phyloP scores from a whole-genome alignment of 1,140 invertebrate species.

The Dendrolimus punctatus region DNA sequence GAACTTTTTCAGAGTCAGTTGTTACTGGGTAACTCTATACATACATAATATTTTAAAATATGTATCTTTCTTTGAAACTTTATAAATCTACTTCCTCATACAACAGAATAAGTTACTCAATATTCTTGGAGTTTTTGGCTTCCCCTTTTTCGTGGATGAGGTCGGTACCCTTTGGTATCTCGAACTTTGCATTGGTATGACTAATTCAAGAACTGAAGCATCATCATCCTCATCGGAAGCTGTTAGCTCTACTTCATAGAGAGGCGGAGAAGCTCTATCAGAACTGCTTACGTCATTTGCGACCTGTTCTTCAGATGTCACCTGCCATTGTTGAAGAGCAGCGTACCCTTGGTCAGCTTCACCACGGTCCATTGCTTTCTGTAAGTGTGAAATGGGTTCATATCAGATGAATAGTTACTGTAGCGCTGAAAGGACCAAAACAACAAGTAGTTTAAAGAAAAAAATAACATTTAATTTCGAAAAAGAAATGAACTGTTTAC shows the following conservation, averaged over 20 bases:
- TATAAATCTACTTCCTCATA: constrained; percentile 9
- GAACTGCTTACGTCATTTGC: constrained; percentile 3
- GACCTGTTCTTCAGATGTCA: constrained; percentile 1
- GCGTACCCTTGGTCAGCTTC: not conserved
- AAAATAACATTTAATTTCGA: too few relatives aligned
- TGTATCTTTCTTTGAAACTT: not conserved
- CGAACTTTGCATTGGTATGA: constrained; percentile 43
- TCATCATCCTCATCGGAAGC: constrained; percentile 61
- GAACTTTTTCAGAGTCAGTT: too few relatives aligned
- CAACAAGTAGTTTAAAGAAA: too few relatives aligned
- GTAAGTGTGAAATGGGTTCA: too few relatives aligned
- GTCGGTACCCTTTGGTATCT: constrained; percentile 31
- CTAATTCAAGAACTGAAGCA: constrained; percentile 46
- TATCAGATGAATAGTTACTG: too few relatives aligned
- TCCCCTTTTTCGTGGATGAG: constrained; percentile 24
- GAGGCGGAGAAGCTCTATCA: constrained; percentile 37
- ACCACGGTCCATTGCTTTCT: too few relatives aligned
- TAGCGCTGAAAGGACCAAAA: too few relatives aligned
- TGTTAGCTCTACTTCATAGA: constrained; percentile 56
- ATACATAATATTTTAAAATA: too few relatives aligned
- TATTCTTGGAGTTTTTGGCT: constrained; percentile 12
- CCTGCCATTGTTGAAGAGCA: not conserved
- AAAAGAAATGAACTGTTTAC: too few relatives aligned
- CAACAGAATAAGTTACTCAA: constrained; percentile 34
- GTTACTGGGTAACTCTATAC: too few relatives aligned